Base-by-base conservation (phyloP, 2,888 invertebrate species). In the Caenorhabditis sp. region DNA sequence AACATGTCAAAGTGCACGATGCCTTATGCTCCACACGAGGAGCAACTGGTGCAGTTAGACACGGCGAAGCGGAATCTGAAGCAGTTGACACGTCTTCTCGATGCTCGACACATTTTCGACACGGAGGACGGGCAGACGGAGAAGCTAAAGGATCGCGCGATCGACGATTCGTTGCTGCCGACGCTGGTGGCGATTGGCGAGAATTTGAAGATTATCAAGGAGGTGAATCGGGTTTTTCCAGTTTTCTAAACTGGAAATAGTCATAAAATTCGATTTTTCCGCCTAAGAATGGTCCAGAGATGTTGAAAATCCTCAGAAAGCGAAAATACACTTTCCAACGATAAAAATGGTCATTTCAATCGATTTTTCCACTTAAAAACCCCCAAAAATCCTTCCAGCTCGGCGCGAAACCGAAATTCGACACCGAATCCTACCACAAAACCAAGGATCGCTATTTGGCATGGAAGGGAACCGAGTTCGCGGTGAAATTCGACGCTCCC, bases 381-480 rank as follows among this genome's bases (percentile, higher is more conserved):
- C n/a, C 19, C n/a, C 35, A n/a, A 28, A 10, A 31, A 19, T 22
- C 35, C 0, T 19, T 56, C 28, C 58, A 68, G 64, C 58, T 82
- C 8, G 84, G 84, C 26, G 84, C 84, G 0, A 77, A 77, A 28
- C 84, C 84, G 31, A 80, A 73, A 41, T 84, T 84, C 64, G 84
- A 84, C 26, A 63, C 74, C 2, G 84, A 84, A 28, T 59, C 73
- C 3, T 84, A 76, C 74, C 80, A 84, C 63, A 68, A 76, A 24
- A 77, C 84, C 4, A 80, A 75, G 19, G 84, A 84, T 68, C 76
- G 84, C 7, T 84, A 80, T 66, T 35, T 84, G 63, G 77, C 84
- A 12, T 84, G 84, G 84, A 84, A 84, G 31, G 84, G 84, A n/a
- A 84, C 84, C 1, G 84, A 84, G 28, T 84, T 84, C 38, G 84